These are phyloP conservation scores for Scortum barcoo DNA, from an alignment of 2,113 vertebrate species.

Conservation along the genomic window DNA sequence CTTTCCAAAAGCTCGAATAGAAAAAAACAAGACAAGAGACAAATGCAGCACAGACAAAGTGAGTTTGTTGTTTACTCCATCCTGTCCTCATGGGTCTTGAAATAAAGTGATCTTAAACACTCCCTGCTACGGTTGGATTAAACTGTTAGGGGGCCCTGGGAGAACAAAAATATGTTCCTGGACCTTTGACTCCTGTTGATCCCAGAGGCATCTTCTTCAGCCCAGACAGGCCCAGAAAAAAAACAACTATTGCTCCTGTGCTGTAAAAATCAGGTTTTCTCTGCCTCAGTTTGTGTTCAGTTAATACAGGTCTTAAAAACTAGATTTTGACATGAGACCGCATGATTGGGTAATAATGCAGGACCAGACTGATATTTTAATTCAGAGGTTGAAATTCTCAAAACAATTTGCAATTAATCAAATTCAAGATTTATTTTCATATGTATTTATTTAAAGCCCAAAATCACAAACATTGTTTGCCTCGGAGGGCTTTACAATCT, in stretches of 20 bases:
- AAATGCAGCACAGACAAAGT: neutral
- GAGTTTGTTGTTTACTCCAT: neutral
- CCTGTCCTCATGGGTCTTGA: neutral
- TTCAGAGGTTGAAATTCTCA: neutral
- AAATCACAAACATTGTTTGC: too few species aligned
- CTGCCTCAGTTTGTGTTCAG: neutral
- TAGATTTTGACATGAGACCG: neutral
- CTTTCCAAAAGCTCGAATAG: neutral
- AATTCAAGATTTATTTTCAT: too few species aligned
- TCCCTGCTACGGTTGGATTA: neutral
- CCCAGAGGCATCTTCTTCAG: too few species aligned
- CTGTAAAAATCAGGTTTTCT: neutral
- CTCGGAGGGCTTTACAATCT: too few species aligned
- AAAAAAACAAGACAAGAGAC: neutral
- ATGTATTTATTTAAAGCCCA: too few species aligned
- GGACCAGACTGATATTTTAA: neutral
- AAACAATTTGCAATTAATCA: neutral
- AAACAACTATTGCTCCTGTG: neutral
- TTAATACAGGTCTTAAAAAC: neutral
- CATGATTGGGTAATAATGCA: neutral
- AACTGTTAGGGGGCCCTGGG: neutral
- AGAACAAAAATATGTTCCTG: neutral
- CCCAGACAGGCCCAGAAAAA: neutral
- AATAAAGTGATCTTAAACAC: slow-evolving; percentile 7
- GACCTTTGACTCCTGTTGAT: neutral